Evolutionary conservation across 2,888 invertebrate genomes (phyloP), one percentile per base, ranked within the genome.

Genomic region (Lasioglossum oenotherae): DNA sequence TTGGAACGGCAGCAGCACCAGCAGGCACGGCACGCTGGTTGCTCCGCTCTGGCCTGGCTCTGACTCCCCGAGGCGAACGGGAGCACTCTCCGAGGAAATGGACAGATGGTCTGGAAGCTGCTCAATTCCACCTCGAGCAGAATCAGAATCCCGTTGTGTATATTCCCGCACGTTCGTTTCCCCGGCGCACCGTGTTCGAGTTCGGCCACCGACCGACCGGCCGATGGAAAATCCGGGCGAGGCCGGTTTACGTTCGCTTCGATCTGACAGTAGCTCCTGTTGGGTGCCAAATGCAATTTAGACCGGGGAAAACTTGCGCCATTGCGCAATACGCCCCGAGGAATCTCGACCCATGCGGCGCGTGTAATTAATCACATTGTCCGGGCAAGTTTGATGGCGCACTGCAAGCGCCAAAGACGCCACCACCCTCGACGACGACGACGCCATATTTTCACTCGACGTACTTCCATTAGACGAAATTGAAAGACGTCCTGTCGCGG

Each of bases 81-180:
- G 84, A 90, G 88, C 91, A 88, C 87, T 92, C 90, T 90, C 92
- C 78, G 86, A 90, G 92, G 92, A 91, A 91, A 91, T 89, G 89
- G 91, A 91, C 91, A 91, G 91, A 92, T 90, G 90, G 92, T 89
- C 88, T 86, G 88, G 87, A 88, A 91, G 90, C 88, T 86, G 88
- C 84, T 85, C 88, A 87, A 86, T 87, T 89, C 88, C 84, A 88
- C 83, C 88, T 86, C 84, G 83, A 87, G 85, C 89, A 79, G 88
- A 91, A 90, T 92, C 89, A 87, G 87, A 91, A 88, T 89, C 89
- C 87, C 84, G 81, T 81, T 77, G 77, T 85, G 84, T 85, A 78
- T 89, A 91, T 85, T 86, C 82, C 86, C 73, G 85, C 90, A 83
- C 86, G 88, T 85, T 82, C 90, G 80, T 81, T 90, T 77, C 79